Conservation (phyloP, 1,140 invertebrate species). For the Pararge aegeria region DNA sequence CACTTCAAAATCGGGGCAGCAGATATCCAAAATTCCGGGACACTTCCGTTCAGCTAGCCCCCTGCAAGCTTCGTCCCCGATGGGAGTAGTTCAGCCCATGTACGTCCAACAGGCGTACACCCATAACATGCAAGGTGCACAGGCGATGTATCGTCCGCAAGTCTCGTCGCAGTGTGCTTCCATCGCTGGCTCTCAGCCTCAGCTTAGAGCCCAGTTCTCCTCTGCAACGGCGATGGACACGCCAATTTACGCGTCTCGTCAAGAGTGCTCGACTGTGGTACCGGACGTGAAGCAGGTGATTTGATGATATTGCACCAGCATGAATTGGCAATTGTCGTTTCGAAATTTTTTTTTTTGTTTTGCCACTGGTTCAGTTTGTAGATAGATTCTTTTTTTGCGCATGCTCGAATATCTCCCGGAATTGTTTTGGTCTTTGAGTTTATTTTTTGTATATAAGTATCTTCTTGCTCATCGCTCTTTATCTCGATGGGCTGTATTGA, state of each 20-base stretch:
- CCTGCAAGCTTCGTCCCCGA: conserved; percentile 24
- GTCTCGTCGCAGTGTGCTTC: conserved; percentile 35
- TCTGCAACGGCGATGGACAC: conserved; percentile 15
- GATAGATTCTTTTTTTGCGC: conserved; percentile 36
- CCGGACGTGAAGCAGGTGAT: conserved; percentile 27
- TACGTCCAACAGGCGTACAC: conserved; percentile 25
- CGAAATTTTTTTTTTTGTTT: conserved; percentile 29
- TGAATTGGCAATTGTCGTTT: conserved; percentile 36
- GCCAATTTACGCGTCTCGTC: conserved; percentile 8
- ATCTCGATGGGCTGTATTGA: conserved; percentile 1
- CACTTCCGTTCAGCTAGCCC: conserved; percentile 44
- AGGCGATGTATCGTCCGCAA: conserved; percentile 46
- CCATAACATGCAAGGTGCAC: conserved; percentile 35
- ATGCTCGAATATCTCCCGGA: conserved; percentile 25
- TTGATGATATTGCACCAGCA: conserved; percentile 26
- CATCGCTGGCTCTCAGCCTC: conserved; percentile 21
- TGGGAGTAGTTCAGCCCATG: conserved; percentile 17
- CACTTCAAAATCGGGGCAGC: conserved; percentile 25
- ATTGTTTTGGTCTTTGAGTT: conserved; percentile 13
- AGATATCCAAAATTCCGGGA: conserved; percentile 13
- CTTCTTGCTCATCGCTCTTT: conserved; percentile 1
- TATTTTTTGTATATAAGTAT: conserved; percentile 18
- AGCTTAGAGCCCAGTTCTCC: conserved; percentile 4
- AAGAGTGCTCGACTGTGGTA: conserved; percentile 23
- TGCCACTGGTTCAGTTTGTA: conserved; percentile 28